Evolutionary conservation across 37 sponge, comb jelly and placozoan species (phyloP).

Genomic region (Hexactinellida sp.): DNA sequence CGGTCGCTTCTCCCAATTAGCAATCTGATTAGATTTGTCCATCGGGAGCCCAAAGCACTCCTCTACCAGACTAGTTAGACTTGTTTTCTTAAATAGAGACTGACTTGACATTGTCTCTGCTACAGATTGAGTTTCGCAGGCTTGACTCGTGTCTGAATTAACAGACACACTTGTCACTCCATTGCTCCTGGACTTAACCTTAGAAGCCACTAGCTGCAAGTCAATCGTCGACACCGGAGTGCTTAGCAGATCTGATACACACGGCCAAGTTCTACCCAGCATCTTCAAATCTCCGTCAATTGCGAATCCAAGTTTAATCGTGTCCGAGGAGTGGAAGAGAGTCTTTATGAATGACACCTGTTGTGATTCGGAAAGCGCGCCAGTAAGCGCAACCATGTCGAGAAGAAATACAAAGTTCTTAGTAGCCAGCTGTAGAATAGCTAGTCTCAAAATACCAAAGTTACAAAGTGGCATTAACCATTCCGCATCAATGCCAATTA

Average conservation of each 20-base stretch:
- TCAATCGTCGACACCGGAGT: slow-evolving; percentile 34
- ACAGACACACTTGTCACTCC: neutral
- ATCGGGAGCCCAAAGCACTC: slow-evolving; percentile 59
- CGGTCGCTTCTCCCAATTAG: slow-evolving; percentile 78
- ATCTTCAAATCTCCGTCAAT: slow-evolving; percentile 45
- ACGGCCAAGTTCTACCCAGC: slow-evolving; percentile 44
- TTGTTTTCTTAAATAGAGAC: neutral
- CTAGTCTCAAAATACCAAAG: slow-evolving; percentile 37
- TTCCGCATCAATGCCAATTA: slow-evolving; percentile 59
- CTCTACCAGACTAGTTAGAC: slow-evolving; percentile 47
- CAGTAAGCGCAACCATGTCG: slow-evolving; percentile 39
- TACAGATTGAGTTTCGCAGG: neutral
- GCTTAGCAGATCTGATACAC: slow-evolving; percentile 27
- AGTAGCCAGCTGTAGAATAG: slow-evolving; percentile 58
- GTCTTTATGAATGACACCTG: slow-evolving; percentile 26
- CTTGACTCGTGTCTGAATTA: neutral
- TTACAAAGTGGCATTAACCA: slow-evolving; percentile 54
- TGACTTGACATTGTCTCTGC: neutral
- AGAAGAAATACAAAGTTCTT: slow-evolving; percentile 37
- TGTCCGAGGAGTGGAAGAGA: slow-evolving; percentile 24
- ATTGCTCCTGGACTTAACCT: neutral
- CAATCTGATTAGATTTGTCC: slow-evolving; percentile 74
- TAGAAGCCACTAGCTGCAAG: slow-evolving; percentile 26
- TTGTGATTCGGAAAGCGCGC: slow-evolving; percentile 4
- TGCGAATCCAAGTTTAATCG: slow-evolving; percentile 54